Conservation (phyloP, 2,113 vertebrate species). For the Microcebus ravelobensis region DNA sequence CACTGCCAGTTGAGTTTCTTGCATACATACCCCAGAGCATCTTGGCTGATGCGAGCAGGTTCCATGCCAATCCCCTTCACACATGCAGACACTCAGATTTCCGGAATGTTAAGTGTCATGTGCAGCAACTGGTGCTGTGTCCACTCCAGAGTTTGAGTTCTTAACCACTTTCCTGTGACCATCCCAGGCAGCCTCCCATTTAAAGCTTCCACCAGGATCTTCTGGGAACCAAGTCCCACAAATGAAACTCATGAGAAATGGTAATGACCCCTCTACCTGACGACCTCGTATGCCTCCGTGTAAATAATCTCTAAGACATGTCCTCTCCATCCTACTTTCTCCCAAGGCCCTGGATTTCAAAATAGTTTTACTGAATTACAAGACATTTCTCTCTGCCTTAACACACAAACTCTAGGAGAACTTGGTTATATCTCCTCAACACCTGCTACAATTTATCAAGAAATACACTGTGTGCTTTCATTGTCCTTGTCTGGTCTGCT, state of each 20-base stretch:
- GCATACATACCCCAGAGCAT: accelerated
- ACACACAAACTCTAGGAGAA: not conserved
- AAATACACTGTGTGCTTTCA: not conserved
- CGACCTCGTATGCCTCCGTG: not conserved
- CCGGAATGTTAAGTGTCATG: accelerated
- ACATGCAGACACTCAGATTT: accelerated
- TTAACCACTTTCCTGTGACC: not conserved
- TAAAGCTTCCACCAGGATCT: not conserved
- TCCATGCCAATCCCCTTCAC: too few species aligned
- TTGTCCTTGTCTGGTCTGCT: not conserved
- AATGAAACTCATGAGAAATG: not conserved
- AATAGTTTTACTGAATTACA: not conserved
- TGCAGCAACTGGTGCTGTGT: accelerated
- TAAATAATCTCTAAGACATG: accelerated
- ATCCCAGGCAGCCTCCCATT: not conserved
- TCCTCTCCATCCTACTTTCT: not conserved
- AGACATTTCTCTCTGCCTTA: not conserved
- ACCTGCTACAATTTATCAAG: not conserved
- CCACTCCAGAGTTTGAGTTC: not conserved
- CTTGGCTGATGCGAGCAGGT: accelerated
- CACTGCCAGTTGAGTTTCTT: accelerated
- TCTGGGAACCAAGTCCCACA: not conserved
- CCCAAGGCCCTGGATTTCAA: not conserved
- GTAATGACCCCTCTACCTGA: too few species aligned
- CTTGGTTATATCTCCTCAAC: not conserved